A percentile compares a stretch with the other conserved stretches of the same genome.
phyloP scores from a whole-genome alignment of 2,113 vertebrate genomes.

The Galeopterus variegatus region DNA sequence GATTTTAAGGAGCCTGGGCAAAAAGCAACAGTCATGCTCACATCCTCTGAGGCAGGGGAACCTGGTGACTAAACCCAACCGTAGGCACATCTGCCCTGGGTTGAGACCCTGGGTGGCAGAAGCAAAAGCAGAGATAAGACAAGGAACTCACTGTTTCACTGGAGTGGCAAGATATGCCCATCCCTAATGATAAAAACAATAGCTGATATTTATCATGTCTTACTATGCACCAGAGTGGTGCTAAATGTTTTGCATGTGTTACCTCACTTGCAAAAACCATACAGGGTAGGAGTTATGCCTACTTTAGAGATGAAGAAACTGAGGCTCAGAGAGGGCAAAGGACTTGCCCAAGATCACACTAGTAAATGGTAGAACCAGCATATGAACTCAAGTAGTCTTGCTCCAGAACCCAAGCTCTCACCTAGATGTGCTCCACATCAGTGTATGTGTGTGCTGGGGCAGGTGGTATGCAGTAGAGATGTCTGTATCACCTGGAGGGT shows the following conservation, averaged over 20 bases:
- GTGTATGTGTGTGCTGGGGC: neutral
- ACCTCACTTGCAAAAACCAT: neutral
- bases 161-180: neutral
- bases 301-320: constrained; percentile 49
- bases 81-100: constrained; percentile 26
- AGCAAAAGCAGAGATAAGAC: constrained; percentile 29
- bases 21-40: constrained; percentile 1
- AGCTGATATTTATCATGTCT: neutral
- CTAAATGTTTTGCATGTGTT: neutral
- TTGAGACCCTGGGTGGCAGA: neutral
- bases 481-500: neutral
- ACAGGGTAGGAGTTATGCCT: neutral
- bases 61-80: constrained; percentile 66
- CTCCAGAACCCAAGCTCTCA: constrained; percentile 3
- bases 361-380: neutral
- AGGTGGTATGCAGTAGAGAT: neutral
- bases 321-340: constrained; percentile 32
- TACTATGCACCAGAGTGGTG: neutral
- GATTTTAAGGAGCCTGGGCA: constrained; percentile 37
- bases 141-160: neutral
- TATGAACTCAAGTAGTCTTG: neutral
- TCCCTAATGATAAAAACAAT: neutral
- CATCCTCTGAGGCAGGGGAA: constrained; percentile 1
- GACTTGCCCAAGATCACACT: neutral
- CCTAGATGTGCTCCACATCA: neutral